Base-by-base conservation (phyloP, 2,113 vertebrate species). In the Chrysochloris asiatica region DNA sequence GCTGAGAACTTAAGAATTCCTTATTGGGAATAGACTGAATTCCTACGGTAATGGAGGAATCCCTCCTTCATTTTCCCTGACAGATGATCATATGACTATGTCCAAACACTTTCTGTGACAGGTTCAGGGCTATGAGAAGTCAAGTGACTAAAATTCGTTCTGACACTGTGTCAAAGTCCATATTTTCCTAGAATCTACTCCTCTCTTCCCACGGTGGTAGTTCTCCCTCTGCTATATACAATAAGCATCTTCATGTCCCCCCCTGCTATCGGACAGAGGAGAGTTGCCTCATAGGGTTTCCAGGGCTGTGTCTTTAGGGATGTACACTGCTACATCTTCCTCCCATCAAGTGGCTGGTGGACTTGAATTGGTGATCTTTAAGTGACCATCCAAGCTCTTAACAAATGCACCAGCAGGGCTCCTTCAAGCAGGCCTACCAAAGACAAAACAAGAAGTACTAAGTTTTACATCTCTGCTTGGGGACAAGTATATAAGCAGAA, bases 1-100 rank as follows among this genome's bases (percentile, higher is more conserved):
- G 77, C 30, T 72, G 77, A 88, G 28, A 69, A 63, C 14, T 61
- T 19, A 94, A 67, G 47, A 88, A 88, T 88, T 85, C 26, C 86
- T 71, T 78, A 52, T 77, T 72, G 21, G 6, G 30, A 4, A 81
- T 47, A 85, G 0, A 72, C 26, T 69, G 21, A 67, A 12, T 75
- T 91, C 54, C 75, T 30, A 52, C 84, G 16, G 69, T 59, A 82
- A 85, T 41, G 76, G 13, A 90, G 19, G 43, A 88, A 56, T 19
- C 6, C 38, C 8, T 56, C 83, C 85, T 79, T 84, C 8, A 50
- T 83, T 86, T 89, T 79, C 56, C 65, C 3, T 47, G 36, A 61
- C 3, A 88, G 12, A 48, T 72, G 36, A 38, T 83, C 45, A 52
- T 50, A 10, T 52, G n/a, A 89, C 33, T 84, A 3, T 56, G 48